A percentile compares a stretch with the other conserved stretches of the same genome.
These are phyloP conservation scores for Meleagris gallopavo DNA, from an alignment of 2,113 vertebrate species.

Conservation along the genomic window DNA sequence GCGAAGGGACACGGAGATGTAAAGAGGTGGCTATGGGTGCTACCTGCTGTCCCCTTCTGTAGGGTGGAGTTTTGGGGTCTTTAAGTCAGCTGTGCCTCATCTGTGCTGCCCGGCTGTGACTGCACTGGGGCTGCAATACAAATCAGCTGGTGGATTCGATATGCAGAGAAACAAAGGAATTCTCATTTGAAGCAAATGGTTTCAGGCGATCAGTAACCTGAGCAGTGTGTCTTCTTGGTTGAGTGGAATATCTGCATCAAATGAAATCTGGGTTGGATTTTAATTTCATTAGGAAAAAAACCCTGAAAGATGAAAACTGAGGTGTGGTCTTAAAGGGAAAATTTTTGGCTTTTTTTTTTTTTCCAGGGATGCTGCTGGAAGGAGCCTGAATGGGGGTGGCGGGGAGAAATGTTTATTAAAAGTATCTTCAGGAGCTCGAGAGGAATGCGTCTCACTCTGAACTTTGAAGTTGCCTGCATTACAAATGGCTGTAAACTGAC, in stretches of 20 bases:
- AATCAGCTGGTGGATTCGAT: background rate
- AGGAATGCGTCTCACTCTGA: slow-evolving; percentile 25
- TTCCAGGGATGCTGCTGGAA: background rate
- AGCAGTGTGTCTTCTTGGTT: background rate
- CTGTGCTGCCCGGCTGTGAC: background rate
- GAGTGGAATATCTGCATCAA: background rate
- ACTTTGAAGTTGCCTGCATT: background rate
- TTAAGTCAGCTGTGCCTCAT: background rate
- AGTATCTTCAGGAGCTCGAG: background rate
- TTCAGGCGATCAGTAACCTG: background rate
- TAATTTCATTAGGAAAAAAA: background rate
- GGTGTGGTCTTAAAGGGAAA: background rate
- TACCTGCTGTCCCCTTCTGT: rapidly evolving
- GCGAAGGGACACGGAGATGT: background rate
- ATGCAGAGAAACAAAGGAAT: background rate
- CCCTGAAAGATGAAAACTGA: background rate
- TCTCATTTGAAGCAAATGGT: background rate
- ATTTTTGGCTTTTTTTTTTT: background rate
- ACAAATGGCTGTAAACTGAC: slow-evolving; percentile 49
- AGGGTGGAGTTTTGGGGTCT: too few relatives aligned
- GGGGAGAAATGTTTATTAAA: slow-evolving; percentile 16
- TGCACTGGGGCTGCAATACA: background rate
- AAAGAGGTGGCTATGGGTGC: background rate
- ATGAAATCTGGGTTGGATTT: background rate
- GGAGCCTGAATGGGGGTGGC: background rate